These are phyloP conservation scores for Incurvaria masculella DNA, from an alignment of 2,888 invertebrate species.

Conservation along the genomic window DNA sequence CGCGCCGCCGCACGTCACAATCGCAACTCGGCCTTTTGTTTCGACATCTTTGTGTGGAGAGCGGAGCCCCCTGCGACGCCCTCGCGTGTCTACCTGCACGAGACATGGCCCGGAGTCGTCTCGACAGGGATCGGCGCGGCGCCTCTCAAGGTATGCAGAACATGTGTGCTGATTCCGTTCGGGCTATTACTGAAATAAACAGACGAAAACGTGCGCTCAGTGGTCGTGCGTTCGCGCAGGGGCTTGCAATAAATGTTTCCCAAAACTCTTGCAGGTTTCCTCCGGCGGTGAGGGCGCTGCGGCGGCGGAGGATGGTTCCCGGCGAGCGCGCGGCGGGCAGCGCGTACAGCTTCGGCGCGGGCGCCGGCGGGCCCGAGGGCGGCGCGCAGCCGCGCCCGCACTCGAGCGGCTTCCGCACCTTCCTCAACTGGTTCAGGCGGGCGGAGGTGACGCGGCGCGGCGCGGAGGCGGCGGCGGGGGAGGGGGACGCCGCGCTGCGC, in stretches of 20 bases:
- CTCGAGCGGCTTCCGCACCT: slow-evolving; percentile 53
- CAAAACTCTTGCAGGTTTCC: background rate
- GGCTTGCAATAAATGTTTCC: background rate
- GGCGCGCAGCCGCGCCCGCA: slow-evolving; percentile 34
- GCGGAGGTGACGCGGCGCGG: slow-evolving; percentile 33
- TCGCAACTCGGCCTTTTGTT: background rate
- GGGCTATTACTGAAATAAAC: background rate
- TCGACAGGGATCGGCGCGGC: no score
- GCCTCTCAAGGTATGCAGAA: background rate
- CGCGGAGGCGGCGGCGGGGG: slow-evolving; percentile 29
- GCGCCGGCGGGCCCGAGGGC: background rate
- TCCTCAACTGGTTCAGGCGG: slow-evolving; percentile 72
- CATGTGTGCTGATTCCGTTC: background rate
- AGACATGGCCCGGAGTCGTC: no score
- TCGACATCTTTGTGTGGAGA: background rate
- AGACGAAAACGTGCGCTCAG: no score
- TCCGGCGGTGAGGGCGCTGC: background rate
- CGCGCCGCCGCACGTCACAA: background rate
- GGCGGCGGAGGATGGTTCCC: slow-evolving; percentile 7
- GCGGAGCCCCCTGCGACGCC: no score
- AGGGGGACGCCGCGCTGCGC: slow-evolving; percentile 22
- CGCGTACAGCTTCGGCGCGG: slow-evolving; percentile 1
- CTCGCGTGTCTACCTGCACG: no score
- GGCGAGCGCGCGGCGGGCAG: slow-evolving; percentile 15
- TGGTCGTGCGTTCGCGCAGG: no score